Evolutionary conservation across 2,888 invertebrate genomes (phyloP).

Genomic region (Kuschelorhynchus macadamiae): DNA sequence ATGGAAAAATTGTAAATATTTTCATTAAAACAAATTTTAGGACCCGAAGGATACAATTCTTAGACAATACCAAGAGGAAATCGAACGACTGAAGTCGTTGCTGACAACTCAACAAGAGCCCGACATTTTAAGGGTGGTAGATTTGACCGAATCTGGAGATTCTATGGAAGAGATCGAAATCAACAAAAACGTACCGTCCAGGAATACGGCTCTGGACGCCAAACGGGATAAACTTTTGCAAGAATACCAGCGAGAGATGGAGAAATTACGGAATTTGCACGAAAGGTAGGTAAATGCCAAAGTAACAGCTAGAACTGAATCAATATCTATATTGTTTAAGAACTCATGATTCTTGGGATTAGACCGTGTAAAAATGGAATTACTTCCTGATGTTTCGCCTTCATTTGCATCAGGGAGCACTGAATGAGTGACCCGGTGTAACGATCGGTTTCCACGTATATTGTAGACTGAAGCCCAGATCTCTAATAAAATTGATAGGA

Average conservation of each 20-base stretch:
- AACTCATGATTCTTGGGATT: too few relatives aligned
- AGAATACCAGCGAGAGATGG: slow-evolving; percentile 73
- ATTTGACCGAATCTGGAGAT: slow-evolving; percentile 50
- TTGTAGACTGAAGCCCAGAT: too few relatives aligned
- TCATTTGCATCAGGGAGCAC: too few relatives aligned
- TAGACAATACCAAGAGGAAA: slow-evolving; percentile 88
- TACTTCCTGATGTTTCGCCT: too few relatives aligned
- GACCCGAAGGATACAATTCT: slow-evolving; percentile 92
- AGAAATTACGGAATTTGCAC: slow-evolving; percentile 65
- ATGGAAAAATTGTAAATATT: too few relatives aligned
- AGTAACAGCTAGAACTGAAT: too few relatives aligned
- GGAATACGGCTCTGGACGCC: slow-evolving; percentile 57
- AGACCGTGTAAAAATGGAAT: too few relatives aligned
- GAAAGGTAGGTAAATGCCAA: slow-evolving; percentile 52
- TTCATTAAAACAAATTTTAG: slow-evolving; percentile 46
- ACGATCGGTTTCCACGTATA: too few relatives aligned
- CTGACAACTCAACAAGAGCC: slow-evolving; percentile 65
- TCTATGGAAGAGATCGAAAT: slow-evolving; percentile 51
- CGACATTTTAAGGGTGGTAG: slow-evolving; percentile 59
- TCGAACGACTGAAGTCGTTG: slow-evolving; percentile 77
- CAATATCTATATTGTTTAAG: not conserved
- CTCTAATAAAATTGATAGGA: too few relatives aligned
- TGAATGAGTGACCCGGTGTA: too few relatives aligned
- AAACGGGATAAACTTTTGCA: slow-evolving; percentile 66
- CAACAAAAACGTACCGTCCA: slow-evolving; percentile 51